phyloP scores from a whole-genome alignment of 2,888 invertebrate species.

The Sesia apiformis region DNA sequence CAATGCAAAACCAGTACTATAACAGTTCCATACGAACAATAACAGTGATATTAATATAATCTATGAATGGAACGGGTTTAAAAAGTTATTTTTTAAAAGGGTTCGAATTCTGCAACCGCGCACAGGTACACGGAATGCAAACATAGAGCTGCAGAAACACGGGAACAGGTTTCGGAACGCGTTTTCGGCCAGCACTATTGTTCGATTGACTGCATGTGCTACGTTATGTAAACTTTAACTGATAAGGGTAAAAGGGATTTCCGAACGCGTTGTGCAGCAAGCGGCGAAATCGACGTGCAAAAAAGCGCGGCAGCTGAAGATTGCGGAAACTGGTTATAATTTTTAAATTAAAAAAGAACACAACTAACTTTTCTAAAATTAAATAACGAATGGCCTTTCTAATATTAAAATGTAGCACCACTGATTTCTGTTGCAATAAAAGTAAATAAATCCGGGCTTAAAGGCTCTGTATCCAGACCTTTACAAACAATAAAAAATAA shows the following conservation, averaged over 20 bases:
- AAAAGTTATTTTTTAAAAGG: conserved; percentile 28
- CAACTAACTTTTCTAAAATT: conserved; percentile 7
- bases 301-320: conserved; percentile 23
- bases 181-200: conserved; percentile 4
- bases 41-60: too few species aligned
- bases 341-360: conserved; percentile 22
- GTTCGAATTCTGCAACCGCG: conserved; percentile 33
- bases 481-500: too few species aligned
- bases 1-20: too few species aligned
- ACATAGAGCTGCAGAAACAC: conserved; percentile 41
- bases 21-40: too few species aligned
- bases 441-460: too few species aligned
- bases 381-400: too few species aligned
- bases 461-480: too few species aligned
- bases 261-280: conserved; percentile 14
- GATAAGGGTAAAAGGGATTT: conserved; percentile 16
- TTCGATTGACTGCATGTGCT: not conserved
- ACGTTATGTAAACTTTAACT: conserved; percentile 2
- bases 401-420: too few species aligned
- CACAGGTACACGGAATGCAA: conserved; percentile 59
- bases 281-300: conserved; percentile 4
- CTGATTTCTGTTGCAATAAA: too few species aligned
- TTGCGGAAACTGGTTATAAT: conserved; percentile 21
- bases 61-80: conserved; percentile 13
- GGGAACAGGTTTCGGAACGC: conserved; percentile 36